Conservation (phyloP, 2,113 vertebrate genomes). For the Amphiprion percula region DNA sequence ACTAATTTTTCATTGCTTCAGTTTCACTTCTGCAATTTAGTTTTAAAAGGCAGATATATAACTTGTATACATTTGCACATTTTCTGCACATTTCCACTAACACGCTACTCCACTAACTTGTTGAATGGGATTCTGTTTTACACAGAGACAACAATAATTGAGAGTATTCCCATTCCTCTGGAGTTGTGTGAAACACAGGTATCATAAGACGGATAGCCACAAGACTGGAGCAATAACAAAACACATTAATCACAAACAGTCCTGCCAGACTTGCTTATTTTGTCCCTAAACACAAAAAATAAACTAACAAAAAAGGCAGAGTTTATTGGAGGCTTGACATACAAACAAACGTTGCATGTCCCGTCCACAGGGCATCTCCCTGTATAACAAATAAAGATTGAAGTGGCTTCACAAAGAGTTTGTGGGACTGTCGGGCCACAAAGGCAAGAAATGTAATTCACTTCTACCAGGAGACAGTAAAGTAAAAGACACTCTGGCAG, state of each 20-base stretch:
- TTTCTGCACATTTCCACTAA: too few relatives aligned
- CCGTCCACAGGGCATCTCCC: too few relatives aligned
- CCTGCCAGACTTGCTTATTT: conserved; percentile 14
- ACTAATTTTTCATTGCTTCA: too few relatives aligned
- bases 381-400: conserved; percentile 25
- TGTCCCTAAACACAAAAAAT: not conserved
- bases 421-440: not conserved
- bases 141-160: not conserved
- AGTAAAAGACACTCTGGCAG: conserved; percentile 14
- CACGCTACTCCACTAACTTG: not conserved
- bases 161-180: not conserved
- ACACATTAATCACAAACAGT: conserved; percentile 26
- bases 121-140: conserved; percentile 30
- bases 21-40: too few relatives aligned
- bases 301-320: too few relatives aligned
- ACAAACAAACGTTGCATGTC: not conserved
- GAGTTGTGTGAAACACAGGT: conserved; percentile 8
- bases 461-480: not conserved
- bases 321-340: not conserved
- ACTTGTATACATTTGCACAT: too few relatives aligned
- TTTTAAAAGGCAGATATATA: too few relatives aligned
- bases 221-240: conserved; percentile 32
- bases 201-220: conserved; percentile 16
- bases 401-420: conserved; percentile 14
- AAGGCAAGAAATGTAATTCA: conserved; percentile 20